Base-by-base conservation (phyloP, 2,797 vertebrate genomes). In the Phoxinus dragarum region DNA sequence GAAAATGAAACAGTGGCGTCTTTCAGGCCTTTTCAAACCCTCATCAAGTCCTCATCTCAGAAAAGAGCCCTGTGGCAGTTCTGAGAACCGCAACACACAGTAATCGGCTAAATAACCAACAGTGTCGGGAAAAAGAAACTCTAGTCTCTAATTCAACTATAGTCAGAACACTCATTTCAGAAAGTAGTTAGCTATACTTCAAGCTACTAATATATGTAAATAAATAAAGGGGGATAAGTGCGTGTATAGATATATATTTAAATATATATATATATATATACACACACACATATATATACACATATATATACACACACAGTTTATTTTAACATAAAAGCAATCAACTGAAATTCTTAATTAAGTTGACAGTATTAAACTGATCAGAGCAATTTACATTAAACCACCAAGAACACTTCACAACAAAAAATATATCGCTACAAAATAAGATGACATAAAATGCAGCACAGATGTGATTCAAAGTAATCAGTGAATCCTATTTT, bases 1-100 rank as follows among this genome's bases (percentile, higher is more conserved):
- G 93, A 95, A 94, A 95, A 87, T 89, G 90, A 92, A 93, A 94
- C 93, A 94, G 90, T 89, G 92, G 92, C 80, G 91, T 95, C 93
- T 94, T 95, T 95, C 91, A 95, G 91, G 36, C 89, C 52, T 90
- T 90, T 19, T 36, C 3, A 31, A 72, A 42, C 82, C 89, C 91
- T 92, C 91, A 91, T 91, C 92, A 44, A 80, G 64, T 36, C 66
- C 34, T 27, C 23, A 31, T 42, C 80, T 40, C 67, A 54, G 34
- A 54, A 77, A 77, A 68, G 9, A 59, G 52, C 10, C 61, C 36
- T 3, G 14, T 4, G 42, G 19, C 61, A 68, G 27, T 52, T 49
- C 54, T 77, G 11, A 40, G 11, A 40, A 79, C 14, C 38, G 1
- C 74, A 56, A 44, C n/a, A 80, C 10, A 76, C 67, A 38, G 66